Evolutionary conservation across 1,140 invertebrate species (phyloP).

Genomic region (Meloidogyne chitwoodi): DNA sequence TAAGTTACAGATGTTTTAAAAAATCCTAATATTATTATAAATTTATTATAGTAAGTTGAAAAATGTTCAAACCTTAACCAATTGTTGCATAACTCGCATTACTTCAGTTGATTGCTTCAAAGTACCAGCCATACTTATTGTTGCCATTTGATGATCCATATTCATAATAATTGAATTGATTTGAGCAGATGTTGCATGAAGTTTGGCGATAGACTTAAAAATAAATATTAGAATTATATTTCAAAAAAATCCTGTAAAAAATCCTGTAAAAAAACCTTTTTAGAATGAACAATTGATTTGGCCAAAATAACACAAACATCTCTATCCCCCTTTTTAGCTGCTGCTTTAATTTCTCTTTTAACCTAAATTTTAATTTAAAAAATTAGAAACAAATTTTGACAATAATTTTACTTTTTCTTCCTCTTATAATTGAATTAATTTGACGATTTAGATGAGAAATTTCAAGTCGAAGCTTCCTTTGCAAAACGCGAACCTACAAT

Average conservation of each 20-base stretch:
- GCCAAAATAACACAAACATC: slow-evolving; percentile 89
- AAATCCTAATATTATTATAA: background rate
- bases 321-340: slow-evolving; percentile 89
- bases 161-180: slow-evolving; percentile 90
- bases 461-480: slow-evolving; percentile 85
- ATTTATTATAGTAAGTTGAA: background rate
- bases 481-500: slow-evolving; percentile 76
- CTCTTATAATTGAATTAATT: slow-evolving; percentile 85
- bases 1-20: slow-evolving; percentile 65
- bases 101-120: slow-evolving; percentile 87
- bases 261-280: slow-evolving; percentile 71
- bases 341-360: slow-evolving; percentile 85
- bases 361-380: slow-evolving; percentile 60
- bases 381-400: background rate
- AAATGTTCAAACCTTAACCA: slow-evolving; percentile 47
- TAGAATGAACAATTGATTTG: slow-evolving; percentile 84
- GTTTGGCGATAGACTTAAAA: background rate
- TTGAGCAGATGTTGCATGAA: slow-evolving; percentile 75
- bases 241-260: slow-evolving; percentile 11
- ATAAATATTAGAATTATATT: background rate
- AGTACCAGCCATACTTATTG: slow-evolving; percentile 80
- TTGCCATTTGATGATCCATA: slow-evolving; percentile 95
- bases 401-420: slow-evolving; percentile 76
- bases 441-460: slow-evolving; percentile 84
- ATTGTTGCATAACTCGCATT: slow-evolving; percentile 89